Evolutionary conservation across 2,888 invertebrate genomes (phyloP), one percentile per base, ranked within the genome.

Genomic region (Eupithecia insigniata): DNA sequence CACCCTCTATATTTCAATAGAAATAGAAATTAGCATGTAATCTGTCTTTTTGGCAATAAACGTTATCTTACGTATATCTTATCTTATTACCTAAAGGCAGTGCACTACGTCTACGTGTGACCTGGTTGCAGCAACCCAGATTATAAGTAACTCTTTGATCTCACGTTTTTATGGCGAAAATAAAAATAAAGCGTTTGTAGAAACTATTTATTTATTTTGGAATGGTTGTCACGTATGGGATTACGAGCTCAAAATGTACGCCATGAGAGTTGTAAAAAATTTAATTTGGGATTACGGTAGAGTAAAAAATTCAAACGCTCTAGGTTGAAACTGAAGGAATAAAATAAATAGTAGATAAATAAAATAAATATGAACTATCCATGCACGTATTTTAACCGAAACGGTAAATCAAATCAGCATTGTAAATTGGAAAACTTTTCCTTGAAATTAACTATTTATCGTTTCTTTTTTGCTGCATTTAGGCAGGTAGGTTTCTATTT

Each of bases 71-170:
- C n/a, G n/a, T n/a, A n/a, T n/a, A n/a, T n/a, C n/a, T n/a, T n/a
- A n/a, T n/a, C n/a, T 77, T 78, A 80, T 76, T 77, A 75, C 73
- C 67, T 39, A 26, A 64, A 16, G 62, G 22, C 65, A 51, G 73
- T 70, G 70, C 71, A 66, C 70, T 73, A 76, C 71, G 67, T 55
- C 26, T 26, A 60, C 66, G 68, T 74, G 74, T 77, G 78, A 75
- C 78, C 78, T 74, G 72, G 65, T 76, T 79, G 39, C 36, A n/a
- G 64, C 64, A 70, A 69, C 58, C 60, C 28, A 74, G 69, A 74
- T 71, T 71, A 65, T 70, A 67, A 69, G 61, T 58, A 62, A 65
- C 28, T 66, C 30, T 67, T 71, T 67, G 71, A 72, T 71, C 74
- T 71, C 69, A 65, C 67, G 69, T 69, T 67, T 74, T 71, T 69